These are phyloP conservation scores for Podilymbus podiceps DNA, from an alignment of 2,113 vertebrate species.

Conservation along the genomic window DNA sequence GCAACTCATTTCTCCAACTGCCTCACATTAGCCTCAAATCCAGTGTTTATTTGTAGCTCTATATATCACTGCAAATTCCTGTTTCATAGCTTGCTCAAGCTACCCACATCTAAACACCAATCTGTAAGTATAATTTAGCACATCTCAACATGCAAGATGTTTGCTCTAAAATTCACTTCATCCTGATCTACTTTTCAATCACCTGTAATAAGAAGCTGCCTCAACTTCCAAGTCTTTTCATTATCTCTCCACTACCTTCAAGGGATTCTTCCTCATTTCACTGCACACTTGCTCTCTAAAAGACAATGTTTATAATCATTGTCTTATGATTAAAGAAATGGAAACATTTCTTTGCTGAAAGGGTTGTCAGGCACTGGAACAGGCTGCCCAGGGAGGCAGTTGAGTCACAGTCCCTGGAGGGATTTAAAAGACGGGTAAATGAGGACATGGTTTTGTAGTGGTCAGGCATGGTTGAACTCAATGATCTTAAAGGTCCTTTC, in stretches of 20 bases:
- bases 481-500: too few species aligned
- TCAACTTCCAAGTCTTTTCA: background rate
- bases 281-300: background rate
- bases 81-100: background rate
- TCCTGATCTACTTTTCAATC: background rate
- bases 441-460: too few species aligned
- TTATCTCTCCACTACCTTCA: background rate
- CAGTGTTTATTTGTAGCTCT: background rate
- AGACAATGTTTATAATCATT: background rate
- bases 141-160: background rate
- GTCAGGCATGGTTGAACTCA: too few species aligned
- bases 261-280: background rate
- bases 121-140: background rate
- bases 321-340: too few species aligned
- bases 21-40: background rate
- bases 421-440: too few species aligned
- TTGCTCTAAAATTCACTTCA: background rate
- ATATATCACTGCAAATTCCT: background rate
- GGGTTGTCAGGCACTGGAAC: too few species aligned
- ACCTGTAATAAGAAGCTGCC: background rate
- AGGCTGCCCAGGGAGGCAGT: too few species aligned
- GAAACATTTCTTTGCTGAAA: too few species aligned
- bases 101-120: background rate
- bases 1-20: background rate
- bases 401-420: too few species aligned